phyloP scores from a whole-genome alignment of 2,888 invertebrate species.

The Pristionchus mayeri region DNA sequence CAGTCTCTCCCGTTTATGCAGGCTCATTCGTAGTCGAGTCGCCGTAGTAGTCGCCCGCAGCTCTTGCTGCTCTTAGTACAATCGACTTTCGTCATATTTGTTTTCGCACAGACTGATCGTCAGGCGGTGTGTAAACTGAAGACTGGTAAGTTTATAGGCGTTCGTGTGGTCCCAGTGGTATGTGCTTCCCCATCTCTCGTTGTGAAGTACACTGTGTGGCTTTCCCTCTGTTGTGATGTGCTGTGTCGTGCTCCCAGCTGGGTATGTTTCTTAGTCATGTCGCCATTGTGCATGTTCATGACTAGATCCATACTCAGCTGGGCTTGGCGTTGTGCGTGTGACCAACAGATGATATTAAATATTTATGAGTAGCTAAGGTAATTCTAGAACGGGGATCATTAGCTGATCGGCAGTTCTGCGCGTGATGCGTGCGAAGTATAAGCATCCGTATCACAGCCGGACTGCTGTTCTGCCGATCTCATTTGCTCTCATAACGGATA shows the following conservation, averaged over 20 bases:
- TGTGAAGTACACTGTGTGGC: background rate
- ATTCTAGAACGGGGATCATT: too few relatives aligned
- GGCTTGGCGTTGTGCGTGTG: constrained; percentile 37
- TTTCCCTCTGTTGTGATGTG: constrained; percentile 34
- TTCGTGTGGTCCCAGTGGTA: background rate
- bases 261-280: constrained; percentile 45
- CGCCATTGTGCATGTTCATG: background rate
- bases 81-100: too few relatives aligned
- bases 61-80: background rate
- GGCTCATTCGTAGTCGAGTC: background rate
- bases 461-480: constrained; percentile 36
- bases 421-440: constrained; percentile 6
- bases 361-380: background rate
- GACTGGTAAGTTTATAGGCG: background rate
- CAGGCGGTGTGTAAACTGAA: too few relatives aligned
- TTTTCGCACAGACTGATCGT: too few relatives aligned
- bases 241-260: constrained; percentile 37
- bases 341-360: background rate
- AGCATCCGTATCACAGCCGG: constrained; percentile 36
- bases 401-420: constrained; percentile 41
- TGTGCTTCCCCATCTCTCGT: constrained; percentile 2
- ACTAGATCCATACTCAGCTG: constrained; percentile 49
- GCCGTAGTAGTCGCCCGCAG: background rate
- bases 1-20: background rate
- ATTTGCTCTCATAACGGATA: background rate